These are phyloP conservation scores for Parnassius apollo DNA, from an alignment of 2,888 invertebrate genomes.

Conservation along the genomic window DNA sequence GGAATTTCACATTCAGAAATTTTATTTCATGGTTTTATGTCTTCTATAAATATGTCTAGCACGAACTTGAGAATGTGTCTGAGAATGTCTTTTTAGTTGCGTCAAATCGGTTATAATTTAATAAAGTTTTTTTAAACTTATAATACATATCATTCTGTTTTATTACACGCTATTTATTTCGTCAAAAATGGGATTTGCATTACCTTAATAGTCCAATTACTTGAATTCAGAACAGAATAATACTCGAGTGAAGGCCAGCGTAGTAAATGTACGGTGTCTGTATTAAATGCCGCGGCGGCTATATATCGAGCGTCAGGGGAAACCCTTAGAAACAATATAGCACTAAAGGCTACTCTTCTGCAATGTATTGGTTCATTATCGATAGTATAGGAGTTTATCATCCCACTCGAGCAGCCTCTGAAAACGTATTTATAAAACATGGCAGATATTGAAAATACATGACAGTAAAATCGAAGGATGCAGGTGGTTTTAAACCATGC, in stretches of 20 bases:
- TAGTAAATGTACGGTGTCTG: conserved; percentile 44
- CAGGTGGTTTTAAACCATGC: too few relatives aligned
- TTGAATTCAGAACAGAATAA: conserved; percentile 40
- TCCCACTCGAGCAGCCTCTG: conserved; percentile 65
- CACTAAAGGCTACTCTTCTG: conserved; percentile 29
- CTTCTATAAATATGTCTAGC: too few relatives aligned
- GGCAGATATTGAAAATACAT: neutral
- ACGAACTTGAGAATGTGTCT: too few relatives aligned
- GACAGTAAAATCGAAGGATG: too few relatives aligned
- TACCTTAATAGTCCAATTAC: conserved; percentile 55
- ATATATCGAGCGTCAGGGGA: conserved; percentile 66
- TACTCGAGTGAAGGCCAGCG: conserved; percentile 55
- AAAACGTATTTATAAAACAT: conserved; percentile 4
- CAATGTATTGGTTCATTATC: conserved; percentile 36
- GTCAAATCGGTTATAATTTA: too few relatives aligned
- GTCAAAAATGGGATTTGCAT: neutral
- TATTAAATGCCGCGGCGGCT: conserved; percentile 46
- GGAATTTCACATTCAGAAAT: too few relatives aligned
- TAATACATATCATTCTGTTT: too few relatives aligned
- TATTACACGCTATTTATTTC: too few relatives aligned
- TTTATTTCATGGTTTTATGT: too few relatives aligned
- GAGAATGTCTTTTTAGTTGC: too few relatives aligned
- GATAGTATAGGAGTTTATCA: conserved; percentile 44
- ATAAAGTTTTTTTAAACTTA: too few relatives aligned
- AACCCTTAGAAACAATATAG: conserved; percentile 48